These are phyloP conservation scores for Charaxes varanes DNA, from an alignment of 1,140 invertebrate species.

Conservation along the genomic window DNA sequence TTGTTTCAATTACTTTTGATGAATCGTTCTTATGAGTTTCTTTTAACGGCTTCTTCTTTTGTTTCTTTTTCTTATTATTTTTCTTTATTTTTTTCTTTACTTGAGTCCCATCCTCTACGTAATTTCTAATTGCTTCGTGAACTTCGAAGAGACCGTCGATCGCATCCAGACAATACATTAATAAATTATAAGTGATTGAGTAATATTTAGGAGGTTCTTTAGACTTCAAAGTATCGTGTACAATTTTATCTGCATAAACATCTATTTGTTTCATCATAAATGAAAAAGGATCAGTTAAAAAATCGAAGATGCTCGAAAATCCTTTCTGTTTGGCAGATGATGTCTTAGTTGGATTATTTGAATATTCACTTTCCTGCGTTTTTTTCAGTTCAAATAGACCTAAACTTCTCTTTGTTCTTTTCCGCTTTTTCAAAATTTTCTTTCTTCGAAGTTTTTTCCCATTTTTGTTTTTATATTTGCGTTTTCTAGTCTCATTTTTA, in stretches of 20 bases:
- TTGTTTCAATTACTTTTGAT: conserved; percentile 4
- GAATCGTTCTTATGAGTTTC: conserved; percentile 2
- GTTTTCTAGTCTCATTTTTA: conserved; percentile 19
- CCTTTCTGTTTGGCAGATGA: not conserved
- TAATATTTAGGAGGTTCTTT: conserved; percentile 42
- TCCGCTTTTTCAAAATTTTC: conserved; percentile 27
- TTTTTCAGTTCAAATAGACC: conserved; percentile 9
- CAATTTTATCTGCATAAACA: conserved; percentile 32
- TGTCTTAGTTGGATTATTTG: not conserved
- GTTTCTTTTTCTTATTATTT: conserved; percentile 23
- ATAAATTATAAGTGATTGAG: conserved; percentile 33
- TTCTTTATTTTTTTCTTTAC: conserved; percentile 22
- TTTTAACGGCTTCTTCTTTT: conserved; percentile 17
- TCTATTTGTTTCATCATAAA: conserved; percentile 29
- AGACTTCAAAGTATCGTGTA: conserved; percentile 33
- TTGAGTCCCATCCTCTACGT: conserved; percentile 22
- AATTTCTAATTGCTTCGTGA: conserved; percentile 30
- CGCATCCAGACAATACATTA: conserved; percentile 47
- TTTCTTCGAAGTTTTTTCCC: conserved; percentile 20
- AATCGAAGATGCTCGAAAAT: conserved; percentile 17
- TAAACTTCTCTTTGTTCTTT: conserved; percentile 32
- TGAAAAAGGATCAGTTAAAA: conserved; percentile 29
- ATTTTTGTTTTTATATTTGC: conserved; percentile 16
- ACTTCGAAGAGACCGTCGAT: conserved; percentile 43
- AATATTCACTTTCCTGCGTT: conserved; percentile 1